phyloP scores from a whole-genome alignment of 2,797 vertebrate genomes.

The Sebastes oblongus region DNA sequence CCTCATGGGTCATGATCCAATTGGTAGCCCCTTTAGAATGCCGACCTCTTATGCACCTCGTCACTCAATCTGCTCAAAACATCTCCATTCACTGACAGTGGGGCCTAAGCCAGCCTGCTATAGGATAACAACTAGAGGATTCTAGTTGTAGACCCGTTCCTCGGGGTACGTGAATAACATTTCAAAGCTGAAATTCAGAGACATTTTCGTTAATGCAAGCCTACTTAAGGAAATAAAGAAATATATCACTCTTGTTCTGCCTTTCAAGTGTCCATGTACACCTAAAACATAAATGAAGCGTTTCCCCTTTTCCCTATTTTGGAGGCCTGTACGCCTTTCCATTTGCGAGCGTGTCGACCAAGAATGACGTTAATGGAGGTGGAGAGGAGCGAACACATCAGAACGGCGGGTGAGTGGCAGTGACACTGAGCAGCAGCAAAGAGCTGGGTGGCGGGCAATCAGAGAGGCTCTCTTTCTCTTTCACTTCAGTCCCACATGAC shows the following conservation, averaged over 20 bases:
- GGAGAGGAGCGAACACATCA: slow-evolving; percentile 75
- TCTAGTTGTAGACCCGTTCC: slow-evolving; percentile 15
- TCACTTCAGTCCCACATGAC: slow-evolving; percentile 72
- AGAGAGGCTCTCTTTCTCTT: slow-evolving; percentile 68
- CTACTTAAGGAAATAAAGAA: slow-evolving; percentile 47
- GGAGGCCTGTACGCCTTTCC: slow-evolving; percentile 59
- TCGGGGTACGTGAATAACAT: slow-evolving; percentile 27
- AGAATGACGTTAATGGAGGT: slow-evolving; percentile 76
- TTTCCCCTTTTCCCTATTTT: slow-evolving; percentile 47
- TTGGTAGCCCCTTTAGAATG: slow-evolving; percentile 80
- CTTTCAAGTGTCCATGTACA: slow-evolving; percentile 73
- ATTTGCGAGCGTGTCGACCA: slow-evolving; percentile 74
- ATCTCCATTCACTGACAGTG: slow-evolving; percentile 64
- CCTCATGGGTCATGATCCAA: slow-evolving; percentile 83
- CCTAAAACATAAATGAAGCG: slow-evolving; percentile 81
- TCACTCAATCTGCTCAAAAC: slow-evolving; percentile 70
- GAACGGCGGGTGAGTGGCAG: slow-evolving; percentile 76
- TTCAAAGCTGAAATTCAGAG: slow-evolving; percentile 33
- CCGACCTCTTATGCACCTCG: slow-evolving; percentile 74
- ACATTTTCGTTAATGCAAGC: slow-evolving; percentile 55
- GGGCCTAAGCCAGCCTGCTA: slow-evolving; percentile 37
- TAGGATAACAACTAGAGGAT: slow-evolving; percentile 53
- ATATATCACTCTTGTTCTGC: slow-evolving; percentile 69
- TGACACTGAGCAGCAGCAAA: slow-evolving; percentile 80
- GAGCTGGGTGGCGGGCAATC: slow-evolving; percentile 70